Conservation (phyloP, 2,113 vertebrate species). For the Saccopteryx bilineata region DNA sequence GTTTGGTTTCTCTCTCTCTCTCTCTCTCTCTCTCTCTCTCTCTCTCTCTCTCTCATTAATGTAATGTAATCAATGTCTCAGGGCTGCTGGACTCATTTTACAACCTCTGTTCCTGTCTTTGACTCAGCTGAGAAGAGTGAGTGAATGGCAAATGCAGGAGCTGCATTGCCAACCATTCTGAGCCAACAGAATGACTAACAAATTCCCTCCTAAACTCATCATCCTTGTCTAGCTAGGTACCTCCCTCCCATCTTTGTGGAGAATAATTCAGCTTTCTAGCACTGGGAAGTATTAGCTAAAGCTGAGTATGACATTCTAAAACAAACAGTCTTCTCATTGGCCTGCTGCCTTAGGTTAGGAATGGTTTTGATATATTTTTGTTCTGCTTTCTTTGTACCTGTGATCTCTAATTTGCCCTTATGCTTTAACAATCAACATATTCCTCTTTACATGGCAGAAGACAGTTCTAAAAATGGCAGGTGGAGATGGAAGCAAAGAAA, state of each 20-base stretch:
- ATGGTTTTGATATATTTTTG: slow-evolving; percentile 65
- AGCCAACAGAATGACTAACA: slow-evolving; percentile 51
- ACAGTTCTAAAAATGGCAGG: slow-evolving; percentile 37
- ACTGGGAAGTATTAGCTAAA: slow-evolving; percentile 30
- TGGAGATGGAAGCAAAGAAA: slow-evolving; percentile 36
- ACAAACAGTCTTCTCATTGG: slow-evolving; percentile 56
- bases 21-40: background rate
- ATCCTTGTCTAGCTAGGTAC: background rate
- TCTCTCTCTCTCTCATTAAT: background rate
- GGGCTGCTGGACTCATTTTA: slow-evolving; percentile 30
- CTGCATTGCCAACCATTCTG: background rate
- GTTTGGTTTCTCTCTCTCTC: background rate
- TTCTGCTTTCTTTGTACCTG: slow-evolving; percentile 45
- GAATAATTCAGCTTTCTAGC: slow-evolving; percentile 65
- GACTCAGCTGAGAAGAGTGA: background rate
- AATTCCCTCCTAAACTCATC: slow-evolving; percentile 29
- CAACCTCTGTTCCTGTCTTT: slow-evolving; percentile 53
- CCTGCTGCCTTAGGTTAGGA: slow-evolving; percentile 18
- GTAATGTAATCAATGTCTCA: slow-evolving; percentile 14
- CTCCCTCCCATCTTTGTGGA: background rate
- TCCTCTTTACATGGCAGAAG: slow-evolving; percentile 57
- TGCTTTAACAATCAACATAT: slow-evolving; percentile 36
- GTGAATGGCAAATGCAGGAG: background rate
- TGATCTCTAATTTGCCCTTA: slow-evolving; percentile 69
- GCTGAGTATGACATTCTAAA: slow-evolving; percentile 45